Evolutionary conservation across 2,113 vertebrate genomes (phyloP).

Genomic region (cat (Felis catus)): F.catus_Fca126_mat1.0 CM031424.1:63081501-63082000

Average conservation of each 20-base stretch:
- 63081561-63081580: background rate
- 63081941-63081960: background rate
- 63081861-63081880: background rate
- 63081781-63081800: background rate
- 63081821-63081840: background rate
- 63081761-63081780: background rate
- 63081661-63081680: slow-evolving; percentile 13
- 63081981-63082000: background rate
- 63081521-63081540: background rate
- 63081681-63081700: background rate
- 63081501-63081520: background rate
- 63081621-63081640: background rate
- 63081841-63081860: background rate
- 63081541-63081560: background rate
- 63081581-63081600: background rate
- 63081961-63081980: background rate
- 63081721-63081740: background rate
- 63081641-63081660: background rate
- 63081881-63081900: background rate
- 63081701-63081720: background rate
- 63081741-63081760: background rate
- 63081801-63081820: background rate
- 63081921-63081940: background rate
- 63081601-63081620: background rate
- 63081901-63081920: background rate